These are phyloP conservation scores for Xanthia togata DNA, from an alignment of 2,888 invertebrate species.

Conservation along the genomic window DNA sequence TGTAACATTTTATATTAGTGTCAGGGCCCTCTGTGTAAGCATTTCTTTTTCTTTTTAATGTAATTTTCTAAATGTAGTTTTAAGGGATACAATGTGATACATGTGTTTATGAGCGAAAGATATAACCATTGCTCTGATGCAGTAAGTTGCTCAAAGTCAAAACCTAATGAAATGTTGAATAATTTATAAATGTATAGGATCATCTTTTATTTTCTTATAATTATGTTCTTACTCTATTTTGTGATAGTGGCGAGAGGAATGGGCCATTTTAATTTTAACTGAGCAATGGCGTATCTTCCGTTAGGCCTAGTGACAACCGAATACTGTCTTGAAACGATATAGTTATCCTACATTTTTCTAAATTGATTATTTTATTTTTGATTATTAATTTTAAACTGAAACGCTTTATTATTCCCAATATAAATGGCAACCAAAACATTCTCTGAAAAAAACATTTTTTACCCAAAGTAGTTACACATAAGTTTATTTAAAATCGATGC, in stretches of 20 bases:
- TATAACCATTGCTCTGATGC: conserved; percentile 65
- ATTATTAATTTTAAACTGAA: conserved; percentile 9
- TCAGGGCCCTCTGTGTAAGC: not conserved
- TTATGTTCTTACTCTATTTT: conserved; percentile 19
- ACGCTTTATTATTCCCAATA: conserved; percentile 17
- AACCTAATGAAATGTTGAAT: conserved; percentile 49
- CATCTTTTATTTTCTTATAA: conserved; percentile 27
- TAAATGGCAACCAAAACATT: conserved; percentile 6
- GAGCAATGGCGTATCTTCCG: conserved; percentile 54
- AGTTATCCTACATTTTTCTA: conserved; percentile 4
- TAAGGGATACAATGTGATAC: conserved; percentile 78
- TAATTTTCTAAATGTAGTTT: conserved; percentile 61
- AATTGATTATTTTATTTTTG: conserved; percentile 9
- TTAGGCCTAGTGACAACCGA: conserved; percentile 43
- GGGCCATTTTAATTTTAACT: conserved; percentile 1
- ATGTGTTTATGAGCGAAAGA: conserved; percentile 63
- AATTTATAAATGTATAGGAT: conserved; percentile 48
- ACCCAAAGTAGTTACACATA: not conserved
- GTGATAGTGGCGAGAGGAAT: conserved; percentile 15
- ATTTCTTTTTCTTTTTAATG: conserved; percentile 25
- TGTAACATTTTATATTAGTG: not conserved
- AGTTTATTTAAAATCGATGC: no score
- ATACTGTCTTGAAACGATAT: conserved; percentile 18
- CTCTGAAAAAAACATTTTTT: not conserved
- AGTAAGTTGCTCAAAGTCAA: conserved; percentile 36